Percentiles rank a stretch among this genome's conserved stretches.
phyloP scores from a whole-genome alignment of 2,888 invertebrate genomes.

The Bruchidius siliquastri region DNA sequence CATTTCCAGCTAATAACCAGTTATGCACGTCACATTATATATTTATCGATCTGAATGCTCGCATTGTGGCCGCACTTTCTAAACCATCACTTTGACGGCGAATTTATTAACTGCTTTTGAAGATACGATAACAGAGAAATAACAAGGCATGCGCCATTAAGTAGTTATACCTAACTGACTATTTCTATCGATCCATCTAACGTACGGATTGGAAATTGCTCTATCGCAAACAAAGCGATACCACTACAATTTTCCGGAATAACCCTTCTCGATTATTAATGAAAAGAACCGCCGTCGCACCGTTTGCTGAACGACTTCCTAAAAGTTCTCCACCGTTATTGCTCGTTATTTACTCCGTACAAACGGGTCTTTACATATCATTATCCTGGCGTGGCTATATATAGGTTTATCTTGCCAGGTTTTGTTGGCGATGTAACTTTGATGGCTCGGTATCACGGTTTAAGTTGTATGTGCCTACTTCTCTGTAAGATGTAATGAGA shows the following conservation, averaged over 20 bases:
- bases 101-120: neutral
- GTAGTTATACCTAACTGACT: neutral
- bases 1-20: neutral
- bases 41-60: neutral
- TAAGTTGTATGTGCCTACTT: neutral
- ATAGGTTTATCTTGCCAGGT: neutral
- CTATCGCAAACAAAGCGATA: neutral
- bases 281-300: neutral
- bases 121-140: neutral
- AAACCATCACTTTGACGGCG: neutral
- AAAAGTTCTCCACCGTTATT: neutral
- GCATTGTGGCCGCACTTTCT: neutral
- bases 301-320: neutral
- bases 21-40: neutral
- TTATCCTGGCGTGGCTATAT: neutral
- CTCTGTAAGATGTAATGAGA: too few species aligned
- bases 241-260: neutral
- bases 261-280: neutral
- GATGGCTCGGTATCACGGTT: neutral
- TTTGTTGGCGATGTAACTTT: neutral
- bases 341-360: neutral
- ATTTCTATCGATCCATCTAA: neutral
- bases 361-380: neutral
- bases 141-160: neutral
- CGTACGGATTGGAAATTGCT: neutral